Conservation (phyloP, 2,113 vertebrate genomes). For the Pteruthius melanotis region DNA sequence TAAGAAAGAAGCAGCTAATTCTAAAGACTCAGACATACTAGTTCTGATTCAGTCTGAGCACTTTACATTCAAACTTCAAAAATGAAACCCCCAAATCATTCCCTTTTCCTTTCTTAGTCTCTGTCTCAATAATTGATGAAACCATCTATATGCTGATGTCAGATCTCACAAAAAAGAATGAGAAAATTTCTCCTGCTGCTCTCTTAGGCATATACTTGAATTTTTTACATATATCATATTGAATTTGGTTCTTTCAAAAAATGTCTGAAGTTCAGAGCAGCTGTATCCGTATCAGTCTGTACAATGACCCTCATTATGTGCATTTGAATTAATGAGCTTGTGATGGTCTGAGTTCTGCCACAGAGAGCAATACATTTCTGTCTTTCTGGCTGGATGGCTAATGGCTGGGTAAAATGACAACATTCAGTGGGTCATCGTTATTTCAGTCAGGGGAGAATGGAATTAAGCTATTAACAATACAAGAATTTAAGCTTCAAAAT, state of each 20-base stretch:
- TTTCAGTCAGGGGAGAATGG: not conserved
- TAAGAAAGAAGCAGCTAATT: conserved; percentile 55
- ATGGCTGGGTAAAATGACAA: not conserved
- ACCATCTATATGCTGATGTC: conserved; percentile 77
- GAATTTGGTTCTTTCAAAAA: conserved; percentile 69
- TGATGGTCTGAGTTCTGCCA: conserved; percentile 45
- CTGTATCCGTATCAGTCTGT: conserved; percentile 57
- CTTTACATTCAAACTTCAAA: conserved; percentile 69
- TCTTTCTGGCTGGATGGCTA: not conserved
- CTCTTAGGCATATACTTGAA: conserved; percentile 66
- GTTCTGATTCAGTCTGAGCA: conserved; percentile 54
- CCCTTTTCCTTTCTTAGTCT: conserved; percentile 69
- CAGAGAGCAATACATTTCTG: not conserved
- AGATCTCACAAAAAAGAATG: conserved; percentile 70
- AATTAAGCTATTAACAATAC: conserved; percentile 49
- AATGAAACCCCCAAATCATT: conserved; percentile 64
- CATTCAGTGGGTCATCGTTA: not conserved
- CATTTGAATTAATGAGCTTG: conserved; percentile 66
- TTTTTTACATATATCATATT: conserved; percentile 71
- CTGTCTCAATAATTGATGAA: conserved; percentile 78
- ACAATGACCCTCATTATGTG: conserved; percentile 65
- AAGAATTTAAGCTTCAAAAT: conserved; percentile 50
- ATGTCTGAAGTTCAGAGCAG: conserved; percentile 67
- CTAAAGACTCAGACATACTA: conserved; percentile 61
- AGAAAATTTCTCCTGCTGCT: conserved; percentile 67